Percentiles rank a stretch among this genome's conserved stretches.
Conservation (phyloP, 2,797 vertebrate species). For the Sebastes matsubarae region DNA sequence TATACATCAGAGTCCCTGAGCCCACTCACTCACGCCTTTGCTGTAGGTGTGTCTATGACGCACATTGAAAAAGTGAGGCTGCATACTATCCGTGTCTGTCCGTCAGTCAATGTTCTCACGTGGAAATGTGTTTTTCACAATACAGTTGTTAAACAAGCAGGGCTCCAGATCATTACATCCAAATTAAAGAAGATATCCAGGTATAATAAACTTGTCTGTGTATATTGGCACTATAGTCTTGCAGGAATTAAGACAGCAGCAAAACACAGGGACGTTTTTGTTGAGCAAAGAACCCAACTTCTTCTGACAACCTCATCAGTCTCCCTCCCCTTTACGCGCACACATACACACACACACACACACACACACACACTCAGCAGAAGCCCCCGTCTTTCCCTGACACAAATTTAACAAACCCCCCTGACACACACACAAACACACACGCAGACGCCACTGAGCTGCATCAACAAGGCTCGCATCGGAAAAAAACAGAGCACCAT, state of each 20-base stretch:
- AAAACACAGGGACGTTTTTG: background rate
- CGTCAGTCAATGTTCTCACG: background rate
- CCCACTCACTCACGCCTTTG: slow-evolving; percentile 55
- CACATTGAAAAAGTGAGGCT: slow-evolving; percentile 46
- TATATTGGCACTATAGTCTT: background rate
- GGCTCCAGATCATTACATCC: background rate
- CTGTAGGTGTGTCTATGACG: slow-evolving; percentile 63
- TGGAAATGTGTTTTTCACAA: background rate
- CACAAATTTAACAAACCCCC: slow-evolving; percentile 38
- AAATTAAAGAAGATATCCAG: background rate
- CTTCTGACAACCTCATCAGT: slow-evolving; percentile 12
- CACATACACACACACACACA: background rate
- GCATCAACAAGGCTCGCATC: slow-evolving; percentile 25
- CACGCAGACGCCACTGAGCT: background rate
- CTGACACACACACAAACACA: slow-evolving; percentile 8
- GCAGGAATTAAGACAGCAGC: slow-evolving; percentile 7
- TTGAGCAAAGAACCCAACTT: slow-evolving; percentile 10
- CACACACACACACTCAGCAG: slow-evolving; percentile 13
- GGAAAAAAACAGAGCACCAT: background rate
- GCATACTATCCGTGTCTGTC: slow-evolving; percentile 9
- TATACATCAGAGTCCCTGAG: slow-evolving; percentile 34
- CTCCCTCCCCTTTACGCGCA: background rate
- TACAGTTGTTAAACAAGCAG: background rate
- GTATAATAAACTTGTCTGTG: background rate
- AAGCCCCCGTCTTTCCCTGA: slow-evolving; percentile 47